Percentiles rank a stretch among this genome's conserved stretches.
Conservation (phyloP, 2,888 invertebrate genomes). For the Resseliella maxima region DNA sequence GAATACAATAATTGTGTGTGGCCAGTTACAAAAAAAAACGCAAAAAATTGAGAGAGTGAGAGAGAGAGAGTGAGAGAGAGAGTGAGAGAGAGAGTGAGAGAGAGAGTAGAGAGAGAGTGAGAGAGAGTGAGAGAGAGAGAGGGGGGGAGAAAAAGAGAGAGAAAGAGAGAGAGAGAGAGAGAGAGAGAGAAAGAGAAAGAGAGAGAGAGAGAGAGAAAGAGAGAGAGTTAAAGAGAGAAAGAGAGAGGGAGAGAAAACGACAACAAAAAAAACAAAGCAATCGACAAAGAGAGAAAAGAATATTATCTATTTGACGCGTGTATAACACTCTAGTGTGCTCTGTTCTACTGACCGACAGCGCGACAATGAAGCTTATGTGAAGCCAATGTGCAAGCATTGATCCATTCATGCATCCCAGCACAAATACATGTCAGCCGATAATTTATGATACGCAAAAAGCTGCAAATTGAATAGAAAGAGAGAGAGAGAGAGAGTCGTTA, state of each 20-base stretch:
- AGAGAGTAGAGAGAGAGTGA: not conserved
- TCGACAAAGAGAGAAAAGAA: not conserved
- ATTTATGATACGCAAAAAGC: constrained; percentile 53
- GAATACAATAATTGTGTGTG: constrained; percentile 47
- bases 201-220: no score
- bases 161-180: no score
- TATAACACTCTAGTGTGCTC: constrained; percentile 11
- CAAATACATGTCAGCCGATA: not conserved
- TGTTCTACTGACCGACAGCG: constrained; percentile 47
- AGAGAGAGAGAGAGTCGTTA: not conserved
- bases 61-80: not conserved
- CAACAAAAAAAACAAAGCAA: not conserved
- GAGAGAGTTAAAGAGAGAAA: no score
- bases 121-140: not conserved
- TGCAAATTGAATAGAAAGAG: constrained; percentile 37
- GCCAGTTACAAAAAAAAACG: not conserved
- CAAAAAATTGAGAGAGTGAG: not conserved
- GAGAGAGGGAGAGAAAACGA: no score
- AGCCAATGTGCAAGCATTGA: constrained; percentile 10
- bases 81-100: not conserved
- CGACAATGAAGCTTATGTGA: constrained; percentile 18
- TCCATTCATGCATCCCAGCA: not conserved
- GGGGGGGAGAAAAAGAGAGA: no score
- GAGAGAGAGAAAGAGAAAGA: no score
- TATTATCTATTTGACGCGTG: constrained; percentile 53